These are phyloP conservation scores for Ochotona curzoniae DNA, from an alignment of 2,113 vertebrate genomes.

Conservation along the genomic window DNA sequence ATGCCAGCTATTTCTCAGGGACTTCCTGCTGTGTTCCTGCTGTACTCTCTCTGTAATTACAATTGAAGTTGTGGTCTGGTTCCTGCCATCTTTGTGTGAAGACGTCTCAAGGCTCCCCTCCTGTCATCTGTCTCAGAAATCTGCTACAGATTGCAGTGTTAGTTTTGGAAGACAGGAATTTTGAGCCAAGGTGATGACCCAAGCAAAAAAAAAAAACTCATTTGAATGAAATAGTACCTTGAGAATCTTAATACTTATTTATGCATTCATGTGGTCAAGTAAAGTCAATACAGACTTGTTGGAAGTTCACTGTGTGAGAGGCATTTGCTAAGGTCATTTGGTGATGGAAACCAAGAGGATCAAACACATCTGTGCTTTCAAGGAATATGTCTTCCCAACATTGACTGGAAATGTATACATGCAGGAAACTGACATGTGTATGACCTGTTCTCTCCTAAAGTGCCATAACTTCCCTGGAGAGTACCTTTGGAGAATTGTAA, in stretches of 20 bases:
- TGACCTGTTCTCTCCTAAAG: not conserved
- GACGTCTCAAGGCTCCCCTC: not conserved
- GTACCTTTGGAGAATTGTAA: not conserved
- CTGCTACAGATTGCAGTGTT: not conserved
- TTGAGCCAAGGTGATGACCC: not conserved
- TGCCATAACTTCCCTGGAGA: not conserved
- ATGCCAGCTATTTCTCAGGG: slow-evolving; percentile 48
- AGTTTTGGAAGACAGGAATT: not conserved
- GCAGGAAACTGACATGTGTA: not conserved
- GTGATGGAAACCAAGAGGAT: too few relatives aligned
- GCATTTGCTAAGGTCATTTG: not conserved
- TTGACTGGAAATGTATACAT: too few relatives aligned
- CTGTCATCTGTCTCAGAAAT: not conserved
- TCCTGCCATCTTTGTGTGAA: not conserved
- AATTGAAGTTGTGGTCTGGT: not conserved
- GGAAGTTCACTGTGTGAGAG: not conserved
- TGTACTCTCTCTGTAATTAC: not conserved
- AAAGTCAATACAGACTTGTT: not conserved
- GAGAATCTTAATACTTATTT: not conserved
- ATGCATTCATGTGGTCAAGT: not conserved
- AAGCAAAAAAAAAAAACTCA: not conserved
- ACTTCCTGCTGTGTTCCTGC: not conserved
- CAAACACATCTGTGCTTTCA: not conserved
- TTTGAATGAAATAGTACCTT: not conserved
- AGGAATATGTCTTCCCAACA: not conserved